Percentiles rank a stretch among this genome's conserved stretches.
phyloP scores from a whole-genome alignment of 2,113 vertebrate species.

The Callospermophilus lateralis region DNA sequence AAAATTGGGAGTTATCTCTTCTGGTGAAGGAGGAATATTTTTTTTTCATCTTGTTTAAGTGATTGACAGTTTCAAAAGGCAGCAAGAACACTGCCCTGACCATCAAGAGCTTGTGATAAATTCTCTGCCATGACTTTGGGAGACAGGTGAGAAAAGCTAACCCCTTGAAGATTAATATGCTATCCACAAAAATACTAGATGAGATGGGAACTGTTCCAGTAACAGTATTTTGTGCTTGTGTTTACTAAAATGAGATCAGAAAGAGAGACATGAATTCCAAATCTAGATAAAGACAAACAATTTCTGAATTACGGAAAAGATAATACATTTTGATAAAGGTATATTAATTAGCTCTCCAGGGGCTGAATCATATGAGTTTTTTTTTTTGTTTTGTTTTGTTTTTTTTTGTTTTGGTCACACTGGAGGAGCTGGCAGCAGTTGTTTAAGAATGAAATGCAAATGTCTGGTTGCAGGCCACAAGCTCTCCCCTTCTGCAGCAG shows the following conservation, averaged over 20 bases:
- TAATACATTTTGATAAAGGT: background rate
- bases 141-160: background rate
- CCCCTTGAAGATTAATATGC: background rate
- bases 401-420: background rate
- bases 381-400: background rate
- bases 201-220: background rate
- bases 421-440: background rate
- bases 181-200: background rate
- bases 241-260: conserved; percentile 25
- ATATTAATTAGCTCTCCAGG: background rate
- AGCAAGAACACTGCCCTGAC: background rate
- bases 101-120: background rate
- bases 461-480: background rate
- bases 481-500: background rate
- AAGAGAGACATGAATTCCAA: background rate
- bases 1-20: background rate
- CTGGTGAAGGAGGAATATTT: background rate
- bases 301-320: conserved; percentile 27
- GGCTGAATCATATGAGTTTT: background rate
- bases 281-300: background rate
- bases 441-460: background rate
- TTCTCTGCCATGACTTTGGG: background rate
- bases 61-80: conserved; percentile 24
- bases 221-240: background rate
- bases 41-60: background rate